A percentile compares a stretch with the other conserved stretches of the same genome.
Evolutionary conservation across 1,140 invertebrate species (phyloP).

Genomic region (Amyelois transitella): DNA sequence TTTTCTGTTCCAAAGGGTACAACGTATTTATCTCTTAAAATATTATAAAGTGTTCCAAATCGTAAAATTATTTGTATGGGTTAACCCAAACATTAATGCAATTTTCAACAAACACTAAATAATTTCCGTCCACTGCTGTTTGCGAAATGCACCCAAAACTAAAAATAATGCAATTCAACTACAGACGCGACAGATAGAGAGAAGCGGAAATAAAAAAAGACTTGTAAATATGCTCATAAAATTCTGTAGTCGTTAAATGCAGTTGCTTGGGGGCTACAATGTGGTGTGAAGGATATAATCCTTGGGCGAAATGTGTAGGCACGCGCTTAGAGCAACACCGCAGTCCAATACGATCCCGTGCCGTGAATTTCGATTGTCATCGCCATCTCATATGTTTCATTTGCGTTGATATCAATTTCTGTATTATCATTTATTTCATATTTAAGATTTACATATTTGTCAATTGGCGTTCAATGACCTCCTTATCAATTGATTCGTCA

Average conservation of each 20-base stretch:
- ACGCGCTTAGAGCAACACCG: not conserved
- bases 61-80: no score
- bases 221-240: conserved; percentile 2
- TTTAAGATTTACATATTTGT: not conserved
- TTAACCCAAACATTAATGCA: no score
- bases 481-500: not conserved
- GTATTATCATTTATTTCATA: not conserved
- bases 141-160: not conserved
- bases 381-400: not conserved
- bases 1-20: no score
- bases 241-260: conserved; percentile 3
- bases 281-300: conserved; percentile 5
- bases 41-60: no score
- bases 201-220: conserved; percentile 1
- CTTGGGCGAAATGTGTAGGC: not conserved
- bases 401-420: not conserved
- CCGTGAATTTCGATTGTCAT: not conserved
- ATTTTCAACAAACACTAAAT: not conserved
- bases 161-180: not conserved
- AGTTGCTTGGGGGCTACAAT: conserved; percentile 1
- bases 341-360: not conserved
- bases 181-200: no score
- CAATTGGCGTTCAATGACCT: not conserved
- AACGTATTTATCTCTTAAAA: no score
- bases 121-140: not conserved